A percentile compares a stretch with the other conserved stretches of the same genome.
Conservation (phyloP, 2,888 invertebrate species). For the Drosophila aldrichi region DNA sequence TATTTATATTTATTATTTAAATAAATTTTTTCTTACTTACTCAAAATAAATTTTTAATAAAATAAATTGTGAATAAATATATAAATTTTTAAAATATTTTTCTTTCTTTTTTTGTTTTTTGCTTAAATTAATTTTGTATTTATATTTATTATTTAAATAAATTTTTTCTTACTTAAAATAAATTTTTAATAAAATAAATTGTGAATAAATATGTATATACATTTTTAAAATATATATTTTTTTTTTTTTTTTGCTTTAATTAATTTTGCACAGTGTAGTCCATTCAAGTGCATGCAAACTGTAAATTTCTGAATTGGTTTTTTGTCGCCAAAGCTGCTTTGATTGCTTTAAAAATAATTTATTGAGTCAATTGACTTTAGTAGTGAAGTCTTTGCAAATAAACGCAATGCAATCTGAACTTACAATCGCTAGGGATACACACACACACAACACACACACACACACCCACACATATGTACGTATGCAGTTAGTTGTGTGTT, state of each 20-base stretch:
- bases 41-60: too few relatives aligned
- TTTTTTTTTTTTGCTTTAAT: neutral
- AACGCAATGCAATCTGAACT: constrained; percentile 76
- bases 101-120: too few relatives aligned
- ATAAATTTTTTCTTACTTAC: too few relatives aligned
- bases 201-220: too few relatives aligned
- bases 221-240: too few relatives aligned
- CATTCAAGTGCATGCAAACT: constrained; percentile 12
- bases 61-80: too few relatives aligned
- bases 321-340: constrained; percentile 71
- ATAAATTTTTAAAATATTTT: too few relatives aligned
- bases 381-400: constrained; percentile 73
- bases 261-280: neutral
- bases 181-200: too few relatives aligned
- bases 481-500: constrained; percentile 42
- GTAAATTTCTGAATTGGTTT: constrained; percentile 62
- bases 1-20: too few relatives aligned
- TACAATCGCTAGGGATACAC: constrained; percentile 58
- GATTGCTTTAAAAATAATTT: constrained; percentile 82
- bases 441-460: constrained; percentile 20
- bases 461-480: neutral
- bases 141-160: too few relatives aligned
- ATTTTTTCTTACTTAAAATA: too few relatives aligned
- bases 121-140: neutral
- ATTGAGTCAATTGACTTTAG: constrained; percentile 81